Percentiles rank a stretch among this genome's conserved stretches.
Conservation (phyloP, 2,113 vertebrate species). For the Nestor notabilis region DNA sequence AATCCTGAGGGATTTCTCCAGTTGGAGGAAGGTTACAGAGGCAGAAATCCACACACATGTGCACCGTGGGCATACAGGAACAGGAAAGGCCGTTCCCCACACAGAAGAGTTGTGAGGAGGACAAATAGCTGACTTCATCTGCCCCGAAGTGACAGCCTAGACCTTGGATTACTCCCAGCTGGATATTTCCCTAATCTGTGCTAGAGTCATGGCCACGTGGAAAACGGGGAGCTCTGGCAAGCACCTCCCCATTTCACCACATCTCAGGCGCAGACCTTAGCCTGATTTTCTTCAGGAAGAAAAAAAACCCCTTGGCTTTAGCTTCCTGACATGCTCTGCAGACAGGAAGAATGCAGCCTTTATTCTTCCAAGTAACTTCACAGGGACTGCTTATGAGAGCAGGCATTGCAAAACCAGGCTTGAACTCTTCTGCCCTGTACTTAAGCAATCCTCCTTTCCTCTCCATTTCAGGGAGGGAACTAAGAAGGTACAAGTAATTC, state of each 20-base stretch:
- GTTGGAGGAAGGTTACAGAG: neutral
- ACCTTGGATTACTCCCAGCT: neutral
- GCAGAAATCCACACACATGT: neutral
- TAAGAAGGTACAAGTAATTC: neutral
- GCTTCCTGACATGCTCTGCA: neutral
- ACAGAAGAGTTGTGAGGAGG: neutral
- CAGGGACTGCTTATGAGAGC: neutral
- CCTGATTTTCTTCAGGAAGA: neutral
- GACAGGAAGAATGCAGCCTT: neutral
- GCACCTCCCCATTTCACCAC: neutral
- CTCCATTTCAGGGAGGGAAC: neutral
- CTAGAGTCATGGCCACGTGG: neutral
- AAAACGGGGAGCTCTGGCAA: neutral
- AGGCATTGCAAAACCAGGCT: constrained; percentile 17
- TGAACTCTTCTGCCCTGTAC: neutral
- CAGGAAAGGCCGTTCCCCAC: neutral
- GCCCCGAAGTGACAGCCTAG: neutral
- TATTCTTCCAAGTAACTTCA: constrained; percentile 1
- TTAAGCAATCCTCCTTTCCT: constrained; percentile 1
- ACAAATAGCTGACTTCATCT: neutral
- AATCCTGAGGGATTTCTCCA: neutral
- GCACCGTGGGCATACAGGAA: neutral
- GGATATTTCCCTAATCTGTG: neutral
- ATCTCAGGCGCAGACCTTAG: neutral
- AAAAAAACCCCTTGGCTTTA: neutral